phyloP scores from a whole-genome alignment of 37 sponge, comb jelly and placozoan species.

The Diacarnus erythraeanus region DNA sequence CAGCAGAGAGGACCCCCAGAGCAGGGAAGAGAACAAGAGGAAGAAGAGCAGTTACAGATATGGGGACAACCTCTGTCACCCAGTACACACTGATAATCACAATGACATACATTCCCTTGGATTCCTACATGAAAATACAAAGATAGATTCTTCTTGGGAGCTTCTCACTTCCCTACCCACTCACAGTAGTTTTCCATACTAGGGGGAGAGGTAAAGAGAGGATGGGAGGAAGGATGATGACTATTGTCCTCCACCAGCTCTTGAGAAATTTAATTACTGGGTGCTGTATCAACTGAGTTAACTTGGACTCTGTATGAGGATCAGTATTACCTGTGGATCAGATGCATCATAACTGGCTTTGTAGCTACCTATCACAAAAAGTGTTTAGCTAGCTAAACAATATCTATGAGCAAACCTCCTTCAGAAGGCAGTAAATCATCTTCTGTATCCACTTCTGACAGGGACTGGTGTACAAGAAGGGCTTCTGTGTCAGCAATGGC shows the following conservation, averaged over 20 bases:
- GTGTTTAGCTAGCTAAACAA: neutral
- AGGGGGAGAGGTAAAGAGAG: conserved; percentile 44
- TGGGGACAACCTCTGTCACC: conserved; percentile 83
- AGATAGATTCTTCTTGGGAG: too few species aligned
- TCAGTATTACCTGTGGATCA: neutral
- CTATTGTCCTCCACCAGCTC: conserved; percentile 66
- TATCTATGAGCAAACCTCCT: neutral
- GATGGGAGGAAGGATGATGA: conserved; percentile 60
- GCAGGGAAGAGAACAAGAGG: conserved; percentile 90
- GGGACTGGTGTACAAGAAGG: neutral
- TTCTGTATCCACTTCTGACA: neutral
- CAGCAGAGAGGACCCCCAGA: conserved; percentile 73
- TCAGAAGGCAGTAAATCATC: neutral
- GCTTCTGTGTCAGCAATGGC: neutral
- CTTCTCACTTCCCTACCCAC: neutral
- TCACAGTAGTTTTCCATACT: neutral
- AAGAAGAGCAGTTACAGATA: conserved; percentile 87
- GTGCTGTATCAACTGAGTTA: neutral
- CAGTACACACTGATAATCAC: conserved; percentile 85
- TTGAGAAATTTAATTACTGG: conserved; percentile 15
- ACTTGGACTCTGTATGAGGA: neutral
- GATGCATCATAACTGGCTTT: neutral
- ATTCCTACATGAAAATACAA: conserved; percentile 36
- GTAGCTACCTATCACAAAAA: neutral
- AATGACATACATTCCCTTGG: conserved; percentile 76